These are phyloP conservation scores for Rynchops niger DNA, from an alignment of 2,113 vertebrate genomes.

Conservation along the genomic window DNA sequence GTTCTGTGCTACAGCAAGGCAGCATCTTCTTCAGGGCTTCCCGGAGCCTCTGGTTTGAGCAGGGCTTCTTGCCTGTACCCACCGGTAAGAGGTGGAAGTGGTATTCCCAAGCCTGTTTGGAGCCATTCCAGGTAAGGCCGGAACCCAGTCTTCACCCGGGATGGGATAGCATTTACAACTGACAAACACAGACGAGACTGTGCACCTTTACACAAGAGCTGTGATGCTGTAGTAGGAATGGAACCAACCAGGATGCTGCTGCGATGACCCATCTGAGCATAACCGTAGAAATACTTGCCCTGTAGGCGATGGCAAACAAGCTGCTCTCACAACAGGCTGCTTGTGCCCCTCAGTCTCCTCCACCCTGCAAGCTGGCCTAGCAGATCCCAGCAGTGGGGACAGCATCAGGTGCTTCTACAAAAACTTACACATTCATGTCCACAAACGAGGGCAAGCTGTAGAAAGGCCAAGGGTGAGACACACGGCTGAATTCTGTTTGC, in stretches of 20 bases:
- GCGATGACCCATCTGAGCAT: not conserved
- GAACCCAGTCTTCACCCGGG: not conserved
- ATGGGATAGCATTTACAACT: not conserved
- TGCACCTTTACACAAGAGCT: not conserved
- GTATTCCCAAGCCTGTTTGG: not conserved
- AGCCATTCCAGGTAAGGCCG: not conserved
- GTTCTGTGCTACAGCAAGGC: not conserved
- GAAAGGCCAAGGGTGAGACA: not conserved
- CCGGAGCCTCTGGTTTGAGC: not conserved
- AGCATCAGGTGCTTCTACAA: not conserved
- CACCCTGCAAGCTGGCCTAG: not conserved
- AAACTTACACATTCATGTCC: not conserved
- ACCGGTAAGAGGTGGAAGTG: rapidly evolving
- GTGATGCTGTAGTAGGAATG: not conserved
- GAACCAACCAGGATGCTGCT: not conserved
- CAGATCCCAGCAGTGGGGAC: not conserved
- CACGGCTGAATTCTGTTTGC: not conserved
- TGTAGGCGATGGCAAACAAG: not conserved
- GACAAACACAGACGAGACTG: not conserved
- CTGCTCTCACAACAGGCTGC: not conserved
- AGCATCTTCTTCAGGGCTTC: not conserved
- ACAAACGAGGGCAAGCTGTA: not conserved
- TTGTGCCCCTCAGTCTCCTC: not conserved
- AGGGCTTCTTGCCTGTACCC: not conserved
- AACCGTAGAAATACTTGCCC: not conserved